Percentiles rank a stretch among this genome's conserved stretches.
These are phyloP conservation scores for Drosophila formosana DNA, from an alignment of 2,888 invertebrate genomes.

Conservation along the genomic window DNA sequence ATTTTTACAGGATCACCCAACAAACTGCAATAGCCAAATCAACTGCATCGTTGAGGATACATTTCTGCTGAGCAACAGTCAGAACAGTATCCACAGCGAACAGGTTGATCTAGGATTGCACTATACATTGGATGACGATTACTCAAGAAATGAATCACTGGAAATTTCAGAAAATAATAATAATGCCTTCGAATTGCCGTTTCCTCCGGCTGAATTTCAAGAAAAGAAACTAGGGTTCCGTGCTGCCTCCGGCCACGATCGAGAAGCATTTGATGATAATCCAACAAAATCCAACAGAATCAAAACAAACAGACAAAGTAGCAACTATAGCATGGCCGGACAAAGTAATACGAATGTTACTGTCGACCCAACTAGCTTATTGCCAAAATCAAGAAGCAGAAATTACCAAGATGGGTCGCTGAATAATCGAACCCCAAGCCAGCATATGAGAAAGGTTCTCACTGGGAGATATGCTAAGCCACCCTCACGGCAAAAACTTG, in stretches of 20 bases:
- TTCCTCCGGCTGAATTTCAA: constrained; percentile 8
- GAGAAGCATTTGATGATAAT: constrained; percentile 1
- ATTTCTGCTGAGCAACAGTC: constrained; percentile 33
- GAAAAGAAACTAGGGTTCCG: constrained; percentile 2
- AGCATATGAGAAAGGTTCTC: constrained; percentile 9
- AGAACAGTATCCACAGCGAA: constrained; percentile 42
- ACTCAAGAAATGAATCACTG: neutral
- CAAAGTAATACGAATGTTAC: neutral
- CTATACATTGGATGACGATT: neutral
- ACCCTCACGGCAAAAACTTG: constrained; percentile 1
- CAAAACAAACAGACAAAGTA: neutral
- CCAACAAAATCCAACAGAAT: neutral
- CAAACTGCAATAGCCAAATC: constrained; percentile 25
- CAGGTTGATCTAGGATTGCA: constrained; percentile 29
- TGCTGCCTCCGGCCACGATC: constrained; percentile 38
- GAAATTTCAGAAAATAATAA: neutral
- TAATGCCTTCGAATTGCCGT: neutral
- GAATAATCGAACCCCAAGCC: neutral
- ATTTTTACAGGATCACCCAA: constrained; percentile 13
- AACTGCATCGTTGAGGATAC: constrained; percentile 51
- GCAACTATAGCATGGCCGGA: neutral
- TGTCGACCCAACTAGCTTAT: neutral
- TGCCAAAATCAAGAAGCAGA: too few relatives aligned
- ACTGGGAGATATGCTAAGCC: constrained; percentile 7
- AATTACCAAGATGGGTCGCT: neutral